Conservation (phyloP, 2,888 invertebrate species). For the Tubiluchus corallicola region DNA sequence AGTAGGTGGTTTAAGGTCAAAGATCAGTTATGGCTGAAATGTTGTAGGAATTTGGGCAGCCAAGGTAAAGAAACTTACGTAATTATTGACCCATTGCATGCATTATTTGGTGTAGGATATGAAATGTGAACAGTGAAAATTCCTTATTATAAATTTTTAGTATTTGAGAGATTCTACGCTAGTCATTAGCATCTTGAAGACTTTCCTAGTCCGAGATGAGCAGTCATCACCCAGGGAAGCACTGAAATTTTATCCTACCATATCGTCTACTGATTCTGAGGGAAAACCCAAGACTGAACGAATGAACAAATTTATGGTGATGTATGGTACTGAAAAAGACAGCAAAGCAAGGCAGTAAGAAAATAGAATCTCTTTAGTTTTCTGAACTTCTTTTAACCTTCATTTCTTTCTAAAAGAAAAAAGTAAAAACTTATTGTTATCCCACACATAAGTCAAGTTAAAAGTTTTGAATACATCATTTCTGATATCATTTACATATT, state of each 20-base stretch:
- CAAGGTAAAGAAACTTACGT: too few species aligned
- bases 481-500: too few species aligned
- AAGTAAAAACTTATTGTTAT: too few species aligned
- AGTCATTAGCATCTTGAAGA: conserved; percentile 69
- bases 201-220: conserved; percentile 43
- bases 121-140: conserved; percentile 4
- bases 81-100: neutral
- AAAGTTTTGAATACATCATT: too few species aligned
- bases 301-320: conserved; percentile 26
- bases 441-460: too few species aligned
- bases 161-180: conserved; percentile 83
- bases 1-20: too few species aligned
- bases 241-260: conserved; percentile 52
- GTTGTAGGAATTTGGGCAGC: too few species aligned
- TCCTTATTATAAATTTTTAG: conserved; percentile 33
- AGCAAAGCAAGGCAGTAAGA: conserved; percentile 1
- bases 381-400: too few species aligned
- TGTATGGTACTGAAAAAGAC: conserved; percentile 19
- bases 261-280: conserved; percentile 43
- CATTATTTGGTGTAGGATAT: neutral
- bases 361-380: too few species aligned
- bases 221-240: conserved; percentile 44
- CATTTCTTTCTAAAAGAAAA: too few species aligned
- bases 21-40: too few species aligned
- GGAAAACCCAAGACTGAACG: conserved; percentile 18